Evolutionary conservation across 2,888 invertebrate species (phyloP), one percentile per base, ranked within the genome.

Genomic region (Dolichomitus sp.): DNA sequence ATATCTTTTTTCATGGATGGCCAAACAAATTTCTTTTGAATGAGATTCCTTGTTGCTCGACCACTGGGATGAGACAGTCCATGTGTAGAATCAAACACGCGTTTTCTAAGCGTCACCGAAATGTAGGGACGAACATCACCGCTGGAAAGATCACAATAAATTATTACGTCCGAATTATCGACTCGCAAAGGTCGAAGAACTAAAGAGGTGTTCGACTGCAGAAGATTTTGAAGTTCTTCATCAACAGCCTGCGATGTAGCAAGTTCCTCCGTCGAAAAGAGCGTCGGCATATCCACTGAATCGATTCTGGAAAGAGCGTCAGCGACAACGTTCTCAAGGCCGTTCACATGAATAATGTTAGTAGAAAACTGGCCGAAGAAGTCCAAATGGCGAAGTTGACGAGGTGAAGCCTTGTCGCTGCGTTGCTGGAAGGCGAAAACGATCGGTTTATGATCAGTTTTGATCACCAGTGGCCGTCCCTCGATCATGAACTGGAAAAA

Each of bases 1-100:
- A 88, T 81, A 27, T 91, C 87, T 17, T 85, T 85, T 11, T 79
- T 83, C 77, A 89, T 88, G 2, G 40, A 57, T 11, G 87, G 88
- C 88, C 89, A 90, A 2, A 87, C 75, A 57, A 84, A 88, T 69
- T 85, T 83, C 65, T 81, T 9, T 14, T 63, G 63, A 14, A 63
- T 63, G 12, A 63, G 2, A 4, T 19, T 63, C 11, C 40, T 63
- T 40, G 42, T 63, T 37, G 42, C 42, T 19, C 23, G 7, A 4
- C 37, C 42, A 11, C 40, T 63, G 3, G 40, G 23, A 42, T 63
- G 57, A 14, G 57, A 57, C 2, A 57, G 30, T 57, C 57, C 57
- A 5, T 57, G 30, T 12, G 11, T 27, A 7, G 27, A 7, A 11
- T 54, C 54, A 1, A 54, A 54, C 0, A 54, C 1, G 2, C 54